Conservation (phyloP, 2,888 invertebrate genomes). For the Magallana nippona region DNA sequence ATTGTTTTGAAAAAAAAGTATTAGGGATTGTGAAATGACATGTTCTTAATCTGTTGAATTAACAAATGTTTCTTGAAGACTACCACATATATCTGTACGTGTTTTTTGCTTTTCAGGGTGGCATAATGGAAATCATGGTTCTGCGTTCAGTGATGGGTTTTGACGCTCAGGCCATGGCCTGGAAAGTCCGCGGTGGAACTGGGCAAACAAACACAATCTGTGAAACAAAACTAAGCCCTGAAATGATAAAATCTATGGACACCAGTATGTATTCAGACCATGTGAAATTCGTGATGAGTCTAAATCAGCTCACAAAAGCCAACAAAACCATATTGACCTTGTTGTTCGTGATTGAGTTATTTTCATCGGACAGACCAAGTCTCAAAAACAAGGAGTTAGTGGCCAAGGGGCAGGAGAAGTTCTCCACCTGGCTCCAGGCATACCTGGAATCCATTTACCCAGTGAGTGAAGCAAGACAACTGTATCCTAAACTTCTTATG, state of each 20-base stretch:
- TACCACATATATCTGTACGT: background rate
- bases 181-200: slow-evolving; percentile 62
- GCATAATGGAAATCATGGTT: slow-evolving; percentile 81
- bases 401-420: slow-evolving; percentile 81
- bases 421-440: slow-evolving; percentile 91
- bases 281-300: slow-evolving; percentile 78
- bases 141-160: slow-evolving; percentile 80
- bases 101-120: slow-evolving; percentile 65
- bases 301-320: slow-evolving; percentile 78
- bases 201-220: slow-evolving; percentile 42
- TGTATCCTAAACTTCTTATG: slow-evolving; percentile 79
- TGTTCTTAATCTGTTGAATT: background rate
- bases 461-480: slow-evolving; percentile 89
- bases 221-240: slow-evolving; percentile 62
- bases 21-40: slow-evolving; percentile 11
- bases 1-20: background rate
- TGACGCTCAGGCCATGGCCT: slow-evolving; percentile 70
- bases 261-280: slow-evolving; percentile 79
- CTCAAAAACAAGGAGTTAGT: slow-evolving; percentile 74
- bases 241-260: slow-evolving; percentile 66
- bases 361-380: slow-evolving; percentile 79
- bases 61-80: background rate
- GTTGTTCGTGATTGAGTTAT: slow-evolving; percentile 79
- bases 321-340: slow-evolving; percentile 79
- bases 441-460: slow-evolving; percentile 86